Conservation (phyloP, 2,113 vertebrate genomes). For the Hemichromis elongatus region DNA sequence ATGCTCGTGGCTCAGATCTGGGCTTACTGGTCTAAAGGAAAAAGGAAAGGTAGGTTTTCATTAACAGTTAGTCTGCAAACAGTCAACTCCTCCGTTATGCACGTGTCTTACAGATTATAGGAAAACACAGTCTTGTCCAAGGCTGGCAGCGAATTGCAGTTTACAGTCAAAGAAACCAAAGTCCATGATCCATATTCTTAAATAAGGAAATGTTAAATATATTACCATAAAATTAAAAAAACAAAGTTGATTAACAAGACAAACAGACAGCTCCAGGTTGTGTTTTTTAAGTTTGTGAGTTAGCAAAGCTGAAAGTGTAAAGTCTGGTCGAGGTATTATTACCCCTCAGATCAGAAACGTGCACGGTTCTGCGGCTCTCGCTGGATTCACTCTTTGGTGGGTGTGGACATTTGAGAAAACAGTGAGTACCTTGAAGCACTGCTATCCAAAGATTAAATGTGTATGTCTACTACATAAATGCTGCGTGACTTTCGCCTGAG, state of each 20-base stretch:
- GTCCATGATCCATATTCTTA: neutral
- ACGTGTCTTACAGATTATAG: neutral
- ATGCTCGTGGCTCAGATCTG: neutral
- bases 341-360: neutral
- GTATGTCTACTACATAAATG: neutral
- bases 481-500: neutral
- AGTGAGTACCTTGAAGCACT: neutral
- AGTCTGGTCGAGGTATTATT: neutral
- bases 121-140: neutral
- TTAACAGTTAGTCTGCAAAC: neutral
- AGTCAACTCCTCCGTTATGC: neutral
- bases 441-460: neutral
- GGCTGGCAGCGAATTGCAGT: neutral
- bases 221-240: neutral
- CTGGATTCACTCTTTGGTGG: neutral
- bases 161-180: neutral
- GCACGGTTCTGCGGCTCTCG: neutral
- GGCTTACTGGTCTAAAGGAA: neutral
- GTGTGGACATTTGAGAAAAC: neutral
- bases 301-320: neutral
- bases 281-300: neutral
- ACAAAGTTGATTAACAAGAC: neutral
- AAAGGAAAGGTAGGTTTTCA: neutral
- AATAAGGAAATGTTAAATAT: neutral
- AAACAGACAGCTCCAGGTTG: neutral